Percentiles rank a stretch among this genome's conserved stretches.
Conservation (phyloP, 2,888 invertebrate genomes). For the Caenorhabditis plicata region DNA sequence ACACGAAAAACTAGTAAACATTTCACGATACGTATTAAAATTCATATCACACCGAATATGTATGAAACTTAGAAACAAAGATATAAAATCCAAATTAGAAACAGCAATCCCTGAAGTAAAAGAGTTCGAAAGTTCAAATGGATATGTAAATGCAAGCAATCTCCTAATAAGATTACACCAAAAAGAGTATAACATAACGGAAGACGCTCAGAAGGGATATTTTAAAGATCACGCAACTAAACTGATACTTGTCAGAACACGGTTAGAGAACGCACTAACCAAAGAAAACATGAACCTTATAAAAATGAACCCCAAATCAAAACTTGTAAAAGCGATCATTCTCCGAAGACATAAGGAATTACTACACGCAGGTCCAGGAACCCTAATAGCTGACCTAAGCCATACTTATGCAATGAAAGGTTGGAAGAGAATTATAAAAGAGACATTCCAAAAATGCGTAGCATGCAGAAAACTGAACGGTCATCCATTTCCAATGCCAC, state of each 20-base stretch:
- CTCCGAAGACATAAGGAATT: not conserved
- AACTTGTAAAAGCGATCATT: not conserved
- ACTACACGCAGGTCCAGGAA: constrained; percentile 3
- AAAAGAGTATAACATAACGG: not conserved
- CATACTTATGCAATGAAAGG: not conserved
- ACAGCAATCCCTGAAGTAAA: no score
- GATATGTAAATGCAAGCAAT: not conserved
- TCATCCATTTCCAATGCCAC: not conserved
- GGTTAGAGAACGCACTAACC: not conserved
- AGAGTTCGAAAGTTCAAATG: no score
- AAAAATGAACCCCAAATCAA: not conserved
- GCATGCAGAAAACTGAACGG: constrained; percentile 4
- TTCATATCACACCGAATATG: no score
- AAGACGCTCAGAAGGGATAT: not conserved
- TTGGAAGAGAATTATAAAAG: not conserved
- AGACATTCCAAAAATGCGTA: constrained; percentile 3
- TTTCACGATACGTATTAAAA: no score
- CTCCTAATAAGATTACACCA: not conserved
- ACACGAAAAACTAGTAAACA: no score
- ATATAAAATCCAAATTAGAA: no score
- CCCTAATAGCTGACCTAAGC: not conserved
- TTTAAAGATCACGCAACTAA: not conserved
- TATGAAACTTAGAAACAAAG: no score
- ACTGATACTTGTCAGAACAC: not conserved
- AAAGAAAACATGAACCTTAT: not conserved